These are phyloP conservation scores for Drosophila subobscura DNA, from an alignment of 1,140 invertebrate genomes.

Conservation along the genomic window DNA sequence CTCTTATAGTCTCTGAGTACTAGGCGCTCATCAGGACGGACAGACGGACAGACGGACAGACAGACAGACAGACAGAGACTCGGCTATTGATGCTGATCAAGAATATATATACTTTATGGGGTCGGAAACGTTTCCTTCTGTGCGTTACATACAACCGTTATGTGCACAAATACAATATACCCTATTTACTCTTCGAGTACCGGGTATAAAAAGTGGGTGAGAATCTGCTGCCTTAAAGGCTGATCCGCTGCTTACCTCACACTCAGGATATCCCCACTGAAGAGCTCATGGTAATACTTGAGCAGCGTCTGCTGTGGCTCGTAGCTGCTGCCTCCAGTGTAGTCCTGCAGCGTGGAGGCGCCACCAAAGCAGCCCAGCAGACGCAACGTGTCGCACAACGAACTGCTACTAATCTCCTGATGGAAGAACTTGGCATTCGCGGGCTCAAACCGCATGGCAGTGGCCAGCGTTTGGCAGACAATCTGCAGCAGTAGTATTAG, in stretches of 20 bases:
- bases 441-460: constrained; percentile 99
- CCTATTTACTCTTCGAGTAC: too few relatives aligned
- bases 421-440: constrained; percentile 99
- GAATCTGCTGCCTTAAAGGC: too few relatives aligned
- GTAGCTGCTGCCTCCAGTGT: constrained; percentile 48
- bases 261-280: constrained; percentile 89
- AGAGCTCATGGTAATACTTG: constrained; percentile 88
- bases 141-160: too few relatives aligned
- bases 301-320: constrained; percentile 54
- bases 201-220: too few relatives aligned
- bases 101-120: too few relatives aligned
- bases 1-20: too few relatives aligned
- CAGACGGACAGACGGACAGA: too few relatives aligned
- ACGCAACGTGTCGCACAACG: constrained; percentile 95
- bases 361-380: constrained; percentile 95
- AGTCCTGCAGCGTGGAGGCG: constrained; percentile 85
- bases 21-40: too few relatives aligned
- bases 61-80: too few relatives aligned
- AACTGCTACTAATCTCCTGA: constrained; percentile 96
- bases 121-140: too few relatives aligned
- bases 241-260: constrained; percentile 75
- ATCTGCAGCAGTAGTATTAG: constrained; percentile 91
- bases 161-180: too few relatives aligned
- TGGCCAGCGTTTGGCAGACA: constrained; percentile 97
- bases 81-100: too few relatives aligned